Evolutionary conservation across 2,113 vertebrate genomes (phyloP).

Genomic region (Nibea coibor): DNA sequence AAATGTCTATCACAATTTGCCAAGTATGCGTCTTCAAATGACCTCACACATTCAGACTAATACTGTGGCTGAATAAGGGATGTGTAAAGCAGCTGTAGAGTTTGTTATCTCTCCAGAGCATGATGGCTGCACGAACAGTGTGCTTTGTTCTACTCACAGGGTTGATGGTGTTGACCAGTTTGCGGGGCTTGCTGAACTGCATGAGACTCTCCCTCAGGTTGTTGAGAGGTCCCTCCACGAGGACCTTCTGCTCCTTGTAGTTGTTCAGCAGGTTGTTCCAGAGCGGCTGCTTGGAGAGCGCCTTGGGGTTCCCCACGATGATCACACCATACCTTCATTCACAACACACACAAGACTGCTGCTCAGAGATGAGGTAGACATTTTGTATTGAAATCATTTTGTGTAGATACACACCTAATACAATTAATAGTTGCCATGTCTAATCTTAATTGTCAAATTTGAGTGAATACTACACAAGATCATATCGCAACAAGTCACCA

Average conservation of each 20-base stretch:
- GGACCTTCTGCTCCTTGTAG: slow-evolving; percentile 99
- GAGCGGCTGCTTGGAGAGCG: slow-evolving; percentile 96
- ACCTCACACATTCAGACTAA: background rate
- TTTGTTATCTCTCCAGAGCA: background rate
- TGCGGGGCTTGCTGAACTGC: slow-evolving; percentile 99
- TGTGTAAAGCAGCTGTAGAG: background rate
- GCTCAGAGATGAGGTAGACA: background rate
- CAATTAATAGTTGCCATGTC: too few relatives aligned
- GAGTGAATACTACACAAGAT: too few relatives aligned
- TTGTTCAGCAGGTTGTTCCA: slow-evolving; percentile 99
- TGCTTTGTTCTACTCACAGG: slow-evolving; percentile 86
- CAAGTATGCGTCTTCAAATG: background rate
- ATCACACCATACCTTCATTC: slow-evolving; percentile 93
- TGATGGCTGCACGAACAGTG: background rate
- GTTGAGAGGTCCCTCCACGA: slow-evolving; percentile 98
- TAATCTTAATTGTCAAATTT: too few relatives aligned
- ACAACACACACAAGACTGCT: slow-evolving; percentile 14
- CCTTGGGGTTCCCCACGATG: slow-evolving; percentile 98
- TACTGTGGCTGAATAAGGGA: background rate
- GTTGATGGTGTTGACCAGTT: slow-evolving; percentile 98
- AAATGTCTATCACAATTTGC: background rate
- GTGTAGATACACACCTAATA: too few relatives aligned
- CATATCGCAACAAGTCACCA: background rate
- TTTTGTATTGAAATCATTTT: background rate
- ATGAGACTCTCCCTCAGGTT: slow-evolving; percentile 98